phyloP scores from a whole-genome alignment of 1,140 invertebrate species.

The Drosophila kepulauana region DNA sequence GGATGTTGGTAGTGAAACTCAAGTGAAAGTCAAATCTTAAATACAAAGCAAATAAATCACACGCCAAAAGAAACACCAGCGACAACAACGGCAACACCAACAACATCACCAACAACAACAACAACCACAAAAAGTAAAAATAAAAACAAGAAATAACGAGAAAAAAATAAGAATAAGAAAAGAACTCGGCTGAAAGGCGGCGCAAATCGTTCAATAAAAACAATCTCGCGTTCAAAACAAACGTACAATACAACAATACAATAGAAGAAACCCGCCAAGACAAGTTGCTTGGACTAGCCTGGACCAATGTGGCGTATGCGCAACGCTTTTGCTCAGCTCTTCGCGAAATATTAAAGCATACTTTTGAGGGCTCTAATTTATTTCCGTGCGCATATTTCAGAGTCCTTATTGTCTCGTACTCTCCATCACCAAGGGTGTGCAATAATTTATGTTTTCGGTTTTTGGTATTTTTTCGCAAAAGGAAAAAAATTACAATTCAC shows the following conservation, averaged over 20 bases:
- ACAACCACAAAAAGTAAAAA: conserved; percentile 2
- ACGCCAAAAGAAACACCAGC: conserved; percentile 52
- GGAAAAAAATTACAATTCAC: conserved; percentile 32
- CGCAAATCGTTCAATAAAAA: conserved; percentile 45
- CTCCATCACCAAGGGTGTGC: conserved; percentile 19
- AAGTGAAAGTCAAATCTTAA: conserved; percentile 70
- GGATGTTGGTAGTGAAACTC: conserved; percentile 46
- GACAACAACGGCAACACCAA: not conserved
- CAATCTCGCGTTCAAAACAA: conserved; percentile 42
- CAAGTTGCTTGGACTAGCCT: conserved; percentile 8
- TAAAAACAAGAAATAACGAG: conserved; percentile 1
- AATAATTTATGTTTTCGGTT: conserved; percentile 65
- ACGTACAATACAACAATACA: conserved; percentile 15
- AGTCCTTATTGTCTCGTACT: conserved; percentile 56
- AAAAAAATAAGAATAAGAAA: conserved; percentile 2
- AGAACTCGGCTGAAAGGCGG: conserved; percentile 14
- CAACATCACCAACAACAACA: conserved; percentile 40
- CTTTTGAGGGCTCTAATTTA: conserved; percentile 60
- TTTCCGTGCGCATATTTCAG: conserved; percentile 55
- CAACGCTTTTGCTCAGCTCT: conserved; percentile 29
- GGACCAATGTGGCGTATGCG: conserved; percentile 49
- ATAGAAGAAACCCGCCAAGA: conserved; percentile 39
- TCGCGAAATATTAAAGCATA: conserved; percentile 67
- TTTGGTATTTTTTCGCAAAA: not conserved
- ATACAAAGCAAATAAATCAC: conserved; percentile 75